Evolutionary conservation across 2,113 vertebrate species (phyloP), one percentile per base, ranked within the genome.

Genomic region (Ictalurus punctatus): DNA sequence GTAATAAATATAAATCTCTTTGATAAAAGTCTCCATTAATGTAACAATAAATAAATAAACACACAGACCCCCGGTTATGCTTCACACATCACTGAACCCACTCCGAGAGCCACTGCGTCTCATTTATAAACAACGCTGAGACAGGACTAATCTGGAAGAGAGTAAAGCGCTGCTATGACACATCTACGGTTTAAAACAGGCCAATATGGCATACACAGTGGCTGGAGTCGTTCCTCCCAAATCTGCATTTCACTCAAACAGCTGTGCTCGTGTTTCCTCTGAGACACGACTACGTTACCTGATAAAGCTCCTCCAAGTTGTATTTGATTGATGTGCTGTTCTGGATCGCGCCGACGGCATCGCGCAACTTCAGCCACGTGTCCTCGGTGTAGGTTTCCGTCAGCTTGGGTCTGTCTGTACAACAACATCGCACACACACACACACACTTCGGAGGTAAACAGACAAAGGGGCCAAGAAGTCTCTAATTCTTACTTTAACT

Each of bases 311-410:
- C 94, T 99, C 98, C 93, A 99, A 95, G 94, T 99, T 99, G 94
- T 98, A 99, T 90, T 98, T 98, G 95, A 99, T 99, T 40, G 98
- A 98, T 93, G 97, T 99, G 96, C 98, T 99, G 95, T 98, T 99
- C 95, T 99, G 97, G 93, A 99, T 99, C 89, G 98, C 98, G 94
- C 98, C 97, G 44, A 99, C 98, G 1, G 98, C 98, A 95, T 98
- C 98, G 94, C 98, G 98, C 89, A 99, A 95, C 92, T 99, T 99
- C 93, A 99, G 97, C 98, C 98, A 99, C 52, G 97, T 99, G 94
- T 99, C 98, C 94, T 99, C 97, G 44, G 97, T 99, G 94, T 99
- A 99, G 94, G 98, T 99, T 94, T 99, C 98, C 25, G 98, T 98
- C 95, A 99, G 95, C 93, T 98, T 99, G 73, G 98, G 98, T 89